Conservation (phyloP, 2,113 vertebrate genomes). For the Poicephalus gulielmi region DNA sequence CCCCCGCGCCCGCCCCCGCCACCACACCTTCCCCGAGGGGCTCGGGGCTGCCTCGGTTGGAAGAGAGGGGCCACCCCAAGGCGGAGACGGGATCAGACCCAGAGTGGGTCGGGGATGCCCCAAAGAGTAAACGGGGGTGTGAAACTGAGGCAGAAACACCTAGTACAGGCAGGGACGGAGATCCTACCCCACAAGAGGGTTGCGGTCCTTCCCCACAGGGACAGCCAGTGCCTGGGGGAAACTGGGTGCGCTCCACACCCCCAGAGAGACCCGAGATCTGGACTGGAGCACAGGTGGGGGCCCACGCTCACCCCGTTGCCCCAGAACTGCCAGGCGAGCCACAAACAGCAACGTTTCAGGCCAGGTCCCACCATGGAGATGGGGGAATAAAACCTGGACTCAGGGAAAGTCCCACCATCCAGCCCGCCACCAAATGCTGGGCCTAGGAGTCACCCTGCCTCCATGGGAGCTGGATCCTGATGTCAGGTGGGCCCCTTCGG, state of each 20-base stretch:
- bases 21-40: neutral
- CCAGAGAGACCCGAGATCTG: neutral
- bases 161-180: neutral
- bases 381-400: rapidly evolving
- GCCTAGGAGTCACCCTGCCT: neutral
- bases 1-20: neutral
- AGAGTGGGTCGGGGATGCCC: neutral
- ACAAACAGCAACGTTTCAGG: neutral
- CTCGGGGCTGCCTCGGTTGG: neutral
- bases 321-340: neutral
- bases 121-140: neutral
- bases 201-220: neutral
- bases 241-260: neutral
- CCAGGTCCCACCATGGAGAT: neutral
- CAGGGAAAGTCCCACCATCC: neutral
- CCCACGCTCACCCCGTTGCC: rapidly evolving
- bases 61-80: neutral
- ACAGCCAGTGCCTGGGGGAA: neutral
- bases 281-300: rapidly evolving
- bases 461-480: neutral
- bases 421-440: rapidly evolving
- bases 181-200: neutral
- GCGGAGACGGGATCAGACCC: neutral
- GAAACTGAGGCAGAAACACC: neutral
- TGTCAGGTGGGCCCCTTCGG: neutral